Percentiles rank a stretch among this genome's conserved stretches.
Conservation (phyloP, 2,888 invertebrate genomes). For the Eilema sororculum region DNA sequence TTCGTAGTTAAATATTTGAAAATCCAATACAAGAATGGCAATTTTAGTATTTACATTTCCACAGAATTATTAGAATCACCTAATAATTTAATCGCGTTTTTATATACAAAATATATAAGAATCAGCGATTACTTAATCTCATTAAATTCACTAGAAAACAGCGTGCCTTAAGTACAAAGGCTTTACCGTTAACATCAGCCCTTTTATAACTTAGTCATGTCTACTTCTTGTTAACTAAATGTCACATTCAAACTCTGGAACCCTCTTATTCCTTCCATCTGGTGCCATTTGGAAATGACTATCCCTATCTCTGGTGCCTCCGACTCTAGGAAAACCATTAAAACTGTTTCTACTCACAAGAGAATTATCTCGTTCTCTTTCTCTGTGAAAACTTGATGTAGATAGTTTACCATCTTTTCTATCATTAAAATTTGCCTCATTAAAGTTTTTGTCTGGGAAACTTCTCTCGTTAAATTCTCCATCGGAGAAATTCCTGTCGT, state of each 20-base stretch:
- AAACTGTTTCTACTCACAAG: conserved; percentile 84
- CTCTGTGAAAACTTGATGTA: conserved; percentile 82
- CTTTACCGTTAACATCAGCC: conserved; percentile 6
- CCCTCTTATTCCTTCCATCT: conserved; percentile 85
- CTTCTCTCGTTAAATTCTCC: conserved; percentile 79
- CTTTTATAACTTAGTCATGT: conserved; percentile 43
- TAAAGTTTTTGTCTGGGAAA: conserved; percentile 74
- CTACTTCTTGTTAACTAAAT: conserved; percentile 65
- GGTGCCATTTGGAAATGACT: conserved; percentile 79
- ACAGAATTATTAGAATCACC: conserved; percentile 12
- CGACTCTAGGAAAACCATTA: conserved; percentile 81
- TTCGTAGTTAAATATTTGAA: neutral
- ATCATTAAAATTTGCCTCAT: conserved; percentile 72
- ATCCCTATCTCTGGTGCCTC: conserved; percentile 78
- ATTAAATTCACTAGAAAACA: conserved; percentile 12
- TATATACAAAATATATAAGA: conserved; percentile 41
- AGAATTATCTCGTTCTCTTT: conserved; percentile 80
- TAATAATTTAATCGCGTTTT: conserved; percentile 24
- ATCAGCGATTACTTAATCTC: conserved; percentile 14
- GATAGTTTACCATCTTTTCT: conserved; percentile 82
- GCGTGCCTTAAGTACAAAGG: neutral
- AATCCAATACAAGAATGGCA: conserved; percentile 7
- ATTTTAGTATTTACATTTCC: conserved; percentile 11
- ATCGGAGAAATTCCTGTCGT: conserved; percentile 77
- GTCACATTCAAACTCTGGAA: conserved; percentile 89